Evolutionary conservation across 2,113 vertebrate species (phyloP), one percentile per base, ranked within the genome.

Genomic region (Phyllopteryx taeniolatus): DNA sequence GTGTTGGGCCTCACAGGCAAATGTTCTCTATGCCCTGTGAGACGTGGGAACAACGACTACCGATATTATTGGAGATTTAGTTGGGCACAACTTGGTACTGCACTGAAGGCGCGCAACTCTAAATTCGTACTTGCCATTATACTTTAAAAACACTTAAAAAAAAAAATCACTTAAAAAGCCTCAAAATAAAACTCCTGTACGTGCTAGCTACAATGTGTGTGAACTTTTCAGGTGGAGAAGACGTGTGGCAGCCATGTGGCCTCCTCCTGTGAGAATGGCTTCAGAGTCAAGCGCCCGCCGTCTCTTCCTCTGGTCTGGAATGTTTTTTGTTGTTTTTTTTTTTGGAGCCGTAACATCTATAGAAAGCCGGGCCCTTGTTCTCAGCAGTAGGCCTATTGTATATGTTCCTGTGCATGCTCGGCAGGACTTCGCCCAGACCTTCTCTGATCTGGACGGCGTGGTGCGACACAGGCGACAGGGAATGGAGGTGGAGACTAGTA

Each of bases 401-500:
- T 51, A n/a, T 53, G 19, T 54, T 42, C 46, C 35, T 80, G 63
- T 75, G 0, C 72, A 44, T 46, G 64, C 56, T 0, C 74, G 27
- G n/a, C 68, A 98, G 95, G 95, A 94, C 85, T 95, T 97, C 74
- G 93, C 90, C 7, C 91, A 88, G 83, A 94, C 94, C 71, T 96
- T 94, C 87, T 93, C 93, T 39, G 94, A 96, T 89, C 80, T 97
- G 31, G 94, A 96, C 63, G 94, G 95, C 49, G 93, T 95, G 54
- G 92, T 95, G 39, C 91, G 79, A 15, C 91, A 92, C 42, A 87
- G 90, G n/a, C 92, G 94, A 66, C 91, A 93, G 79, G 94, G 94
- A 44, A 89, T 95, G 91, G 94, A 93, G 88, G 96, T 95, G 73
- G 57, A 60, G 14, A 60, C 22, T 8, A 27, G 35, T 6, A 96